Evolutionary conservation across 2,797 vertebrate species (phyloP), one percentile per base, ranked within the genome.

Genomic region (Platalea minor): DNA sequence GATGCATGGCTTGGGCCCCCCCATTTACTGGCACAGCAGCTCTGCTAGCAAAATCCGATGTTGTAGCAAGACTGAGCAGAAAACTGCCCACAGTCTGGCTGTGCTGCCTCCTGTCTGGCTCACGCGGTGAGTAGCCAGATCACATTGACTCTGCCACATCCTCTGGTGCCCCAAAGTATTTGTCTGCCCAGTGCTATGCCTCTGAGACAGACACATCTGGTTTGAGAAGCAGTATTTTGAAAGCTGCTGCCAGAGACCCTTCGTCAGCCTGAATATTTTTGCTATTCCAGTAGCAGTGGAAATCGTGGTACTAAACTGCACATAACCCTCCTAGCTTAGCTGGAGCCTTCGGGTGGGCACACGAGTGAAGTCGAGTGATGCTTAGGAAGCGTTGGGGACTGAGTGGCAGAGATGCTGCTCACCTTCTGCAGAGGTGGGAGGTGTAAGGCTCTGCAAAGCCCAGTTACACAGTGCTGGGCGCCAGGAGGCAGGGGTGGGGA

Each of bases 311-410:
- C 17, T 50, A 48, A 28, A 21, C 23, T 21, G 63, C 23, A 28
- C 24, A 2, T 20, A 74, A 50, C 28, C 37, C 29, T 69, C 43
- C 25, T 41, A 2, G 43, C 50, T 37, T 17, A 60, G 59, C 51
- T 23, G n/a, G 28, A 60, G 37, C 35, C 63, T 85, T 80, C 63
- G 51, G 57, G 25, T 41, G 57, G 48, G 63, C 18, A 13, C 3
- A 3, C 0, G 3, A 46, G 45, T 37, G 45, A 69, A 63, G 41
- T 43, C 2, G 2, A 11, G 37, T 1, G 11, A 60, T 59, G 45
- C 13, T n/a, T 48, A 24, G 19, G 61, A 57, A 14, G 43, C 1
- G 3, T 2, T 41, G 45, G 29, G 64, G 45, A 26, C 33, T 7
- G 35, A 56, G 48, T 48, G 46, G 17, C 23, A 59, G 74, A 9